Evolutionary conservation across 2,113 vertebrate species (phyloP).

Genomic region (Salvelinus alpinus): DNA sequence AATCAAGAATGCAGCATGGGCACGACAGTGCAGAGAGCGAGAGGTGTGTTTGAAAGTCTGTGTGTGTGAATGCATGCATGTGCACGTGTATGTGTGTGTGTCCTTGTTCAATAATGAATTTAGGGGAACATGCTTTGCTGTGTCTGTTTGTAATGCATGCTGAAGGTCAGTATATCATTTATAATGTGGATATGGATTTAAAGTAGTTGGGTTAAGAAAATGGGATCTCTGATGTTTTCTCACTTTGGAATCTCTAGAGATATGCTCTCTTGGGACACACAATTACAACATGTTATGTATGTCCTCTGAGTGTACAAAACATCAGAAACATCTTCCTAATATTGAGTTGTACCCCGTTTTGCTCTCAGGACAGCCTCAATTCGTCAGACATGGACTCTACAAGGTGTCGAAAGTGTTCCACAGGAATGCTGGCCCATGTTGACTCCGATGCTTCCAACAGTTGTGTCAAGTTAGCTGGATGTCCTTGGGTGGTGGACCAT

Average conservation of each 20-base stretch:
- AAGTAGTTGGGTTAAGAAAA: not conserved
- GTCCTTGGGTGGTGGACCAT: too few species aligned
- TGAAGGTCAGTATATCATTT: not conserved
- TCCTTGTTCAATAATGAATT: slow-evolving; percentile 36
- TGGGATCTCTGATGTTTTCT: not conserved
- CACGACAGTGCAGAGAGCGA: slow-evolving; percentile 1
- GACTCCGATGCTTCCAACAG: too few species aligned
- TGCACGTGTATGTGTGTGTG: slow-evolving; percentile 36
- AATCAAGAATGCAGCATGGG: slow-evolving; percentile 54
- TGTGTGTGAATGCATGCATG: slow-evolving; percentile 16
- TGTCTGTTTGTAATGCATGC: slow-evolving; percentile 12
- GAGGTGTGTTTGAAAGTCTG: slow-evolving; percentile 12
- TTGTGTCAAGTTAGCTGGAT: too few species aligned
- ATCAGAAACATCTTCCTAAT: too few species aligned
- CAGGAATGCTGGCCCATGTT: too few species aligned
- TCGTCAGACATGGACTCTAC: too few species aligned
- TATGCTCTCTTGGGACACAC: not conserved
- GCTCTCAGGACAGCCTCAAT: too few species aligned
- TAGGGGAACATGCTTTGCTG: slow-evolving; percentile 10
- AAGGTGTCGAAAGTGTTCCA: too few species aligned
- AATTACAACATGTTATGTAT: not conserved
- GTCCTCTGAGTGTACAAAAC: too few species aligned
- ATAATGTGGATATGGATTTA: not conserved
- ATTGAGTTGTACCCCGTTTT: too few species aligned
- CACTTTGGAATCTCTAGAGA: not conserved